Evolutionary conservation across 2,888 invertebrate species (phyloP), one percentile per base, ranked within the genome.

Genomic region (Drosophila helvetica): DNA sequence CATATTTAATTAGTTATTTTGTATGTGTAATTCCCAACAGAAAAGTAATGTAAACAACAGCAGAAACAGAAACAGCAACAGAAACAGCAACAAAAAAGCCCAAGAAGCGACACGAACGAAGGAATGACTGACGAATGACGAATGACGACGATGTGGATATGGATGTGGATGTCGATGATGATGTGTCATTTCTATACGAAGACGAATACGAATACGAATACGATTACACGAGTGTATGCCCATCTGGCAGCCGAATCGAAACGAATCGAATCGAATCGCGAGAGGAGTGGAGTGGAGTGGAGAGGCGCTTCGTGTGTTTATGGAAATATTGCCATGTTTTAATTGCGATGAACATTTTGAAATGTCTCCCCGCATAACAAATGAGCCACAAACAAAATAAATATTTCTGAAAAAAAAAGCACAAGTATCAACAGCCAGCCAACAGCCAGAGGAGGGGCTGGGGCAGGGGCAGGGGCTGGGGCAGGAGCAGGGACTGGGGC

Each of bases 1-100:
- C 81, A 84, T 86, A 77, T 84, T 84, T 81, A 84, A 86, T 84
- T 81, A 86, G 78, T 84, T 84, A 83, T 80, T 38, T 38, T 38
- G 38, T 38, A 38, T 38, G 79, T 77, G 73, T 57, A 25, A 51
- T 60, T 62, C 61, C 43, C 43, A 46, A 55, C 62, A 68, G 67
- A 56, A 56, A 54, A 65, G 55, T 62, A 64, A 48, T 54, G 74
- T 79, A 75, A 79, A 81, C 81, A 76, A 71, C 74, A 69, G 60
- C 47, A 30, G 66, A 6, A 6, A 7, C 25, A 25, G 8, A 22
- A 22, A 22, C 1, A 22, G n/a, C 22, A 22, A 22, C 4, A 7
- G 7, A 25, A 25, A 25, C 25, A 55, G 66, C 38, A 56, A 42
- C 38, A 27, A 15, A 30, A 38, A 47, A 22, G 25, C 25, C 50